Percentiles rank a stretch among this genome's conserved stretches.
Evolutionary conservation across 2,888 invertebrate genomes (phyloP).

Genomic region (Drosophila austrosaltans): DNA sequence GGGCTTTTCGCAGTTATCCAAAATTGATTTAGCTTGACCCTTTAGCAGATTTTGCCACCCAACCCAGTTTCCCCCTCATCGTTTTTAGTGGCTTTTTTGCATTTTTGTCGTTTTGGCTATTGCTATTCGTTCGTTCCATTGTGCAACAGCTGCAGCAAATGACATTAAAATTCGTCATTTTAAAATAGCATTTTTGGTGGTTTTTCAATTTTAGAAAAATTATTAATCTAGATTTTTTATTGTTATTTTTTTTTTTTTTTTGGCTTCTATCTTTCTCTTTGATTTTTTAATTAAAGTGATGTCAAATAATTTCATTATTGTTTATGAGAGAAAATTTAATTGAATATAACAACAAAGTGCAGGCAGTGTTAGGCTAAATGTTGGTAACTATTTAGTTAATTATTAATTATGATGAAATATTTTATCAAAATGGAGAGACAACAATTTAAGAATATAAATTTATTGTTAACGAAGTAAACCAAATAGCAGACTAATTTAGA

Average conservation of each 20-base stretch:
- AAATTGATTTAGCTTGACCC: slow-evolving; percentile 67
- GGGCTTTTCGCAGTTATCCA: slow-evolving; percentile 43
- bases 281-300: background rate
- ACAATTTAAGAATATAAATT: no score
- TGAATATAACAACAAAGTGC: background rate
- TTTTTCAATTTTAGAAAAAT: slow-evolving; percentile 18
- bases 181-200: background rate
- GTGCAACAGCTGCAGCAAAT: slow-evolving; percentile 68
- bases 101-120: slow-evolving; percentile 44
- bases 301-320: background rate
- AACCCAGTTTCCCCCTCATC: slow-evolving; percentile 13
- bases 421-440: no score
- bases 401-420: no score
- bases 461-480: no score
- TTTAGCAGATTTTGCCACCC: slow-evolving; percentile 1
- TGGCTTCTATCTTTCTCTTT: background rate
- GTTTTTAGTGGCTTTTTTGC: slow-evolving; percentile 30
- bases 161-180: slow-evolving; percentile 66
- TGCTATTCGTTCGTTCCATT: slow-evolving; percentile 17
- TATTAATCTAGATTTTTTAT: slow-evolving; percentile 2
- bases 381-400: background rate
- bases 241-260: slow-evolving; percentile 1
- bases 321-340: no score
- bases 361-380: background rate
- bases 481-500: no score